phyloP scores from a whole-genome alignment of 1,140 invertebrate species.

The Bacillus rossius region DNA sequence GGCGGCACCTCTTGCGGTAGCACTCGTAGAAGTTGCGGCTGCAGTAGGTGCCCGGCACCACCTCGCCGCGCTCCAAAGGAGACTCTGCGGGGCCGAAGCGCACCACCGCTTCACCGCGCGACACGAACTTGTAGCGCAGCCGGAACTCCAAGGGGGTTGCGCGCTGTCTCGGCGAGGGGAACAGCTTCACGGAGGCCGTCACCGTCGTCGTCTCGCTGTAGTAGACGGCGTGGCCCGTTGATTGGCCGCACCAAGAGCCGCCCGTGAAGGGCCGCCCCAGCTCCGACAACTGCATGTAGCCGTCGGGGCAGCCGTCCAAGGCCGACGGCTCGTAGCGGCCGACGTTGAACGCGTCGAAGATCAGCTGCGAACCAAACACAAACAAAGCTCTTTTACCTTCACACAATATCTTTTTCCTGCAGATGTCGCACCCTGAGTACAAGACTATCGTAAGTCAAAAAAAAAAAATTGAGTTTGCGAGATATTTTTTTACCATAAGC shows the following conservation, averaged over 20 bases:
- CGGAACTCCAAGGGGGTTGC: conserved; percentile 65
- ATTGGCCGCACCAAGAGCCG: conserved; percentile 76
- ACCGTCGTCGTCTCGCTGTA: conserved; percentile 80
- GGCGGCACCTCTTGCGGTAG: conserved; percentile 57
- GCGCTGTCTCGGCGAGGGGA: conserved; percentile 55
- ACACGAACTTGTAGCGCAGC: conserved; percentile 71
- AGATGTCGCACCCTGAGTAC: too few relatives aligned
- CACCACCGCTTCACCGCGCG: conserved; percentile 66
- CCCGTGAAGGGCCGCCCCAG: conserved; percentile 74
- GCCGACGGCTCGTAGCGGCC: conserved; percentile 59
- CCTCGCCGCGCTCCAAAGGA: conserved; percentile 63
- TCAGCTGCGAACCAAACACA: conserved; percentile 52
- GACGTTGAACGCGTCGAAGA: conserved; percentile 78
- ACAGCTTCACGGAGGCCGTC: conserved; percentile 66
- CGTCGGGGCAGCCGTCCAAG: conserved; percentile 44
- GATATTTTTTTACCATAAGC: too few relatives aligned
- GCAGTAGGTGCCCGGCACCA: conserved; percentile 82
- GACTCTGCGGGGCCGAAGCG: conserved; percentile 64
- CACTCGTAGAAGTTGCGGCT: conserved; percentile 84
- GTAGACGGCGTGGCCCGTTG: conserved; percentile 69
- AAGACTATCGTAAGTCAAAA: too few relatives aligned
- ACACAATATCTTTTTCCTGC: too few relatives aligned
- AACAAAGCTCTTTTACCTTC: too few relatives aligned
- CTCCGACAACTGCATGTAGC: conserved; percentile 70
- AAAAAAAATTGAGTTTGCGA: too few relatives aligned